Evolutionary conservation across 1,140 invertebrate genomes (phyloP).

Genomic region (Leptinotarsa defecta): DNA sequence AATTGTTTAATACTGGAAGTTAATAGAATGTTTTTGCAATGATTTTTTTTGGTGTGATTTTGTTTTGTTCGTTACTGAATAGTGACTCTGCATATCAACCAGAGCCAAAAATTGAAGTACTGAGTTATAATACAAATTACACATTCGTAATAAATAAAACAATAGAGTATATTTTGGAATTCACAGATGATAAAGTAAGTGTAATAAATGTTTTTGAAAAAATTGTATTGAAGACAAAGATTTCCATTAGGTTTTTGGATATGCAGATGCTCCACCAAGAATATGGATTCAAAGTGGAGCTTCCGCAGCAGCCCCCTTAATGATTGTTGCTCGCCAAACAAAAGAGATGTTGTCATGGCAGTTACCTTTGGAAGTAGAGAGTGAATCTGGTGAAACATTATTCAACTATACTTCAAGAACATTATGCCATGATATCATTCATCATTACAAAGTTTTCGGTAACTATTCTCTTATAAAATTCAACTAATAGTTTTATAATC

Average conservation of each 20-base stretch:
- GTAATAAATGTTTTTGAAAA: background rate
- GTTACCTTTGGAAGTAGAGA: slow-evolving; percentile 65
- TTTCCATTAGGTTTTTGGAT: slow-evolving; percentile 13
- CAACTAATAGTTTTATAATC: too few species aligned
- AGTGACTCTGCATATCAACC: background rate
- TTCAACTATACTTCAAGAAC: slow-evolving; percentile 67
- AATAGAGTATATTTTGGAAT: slow-evolving; percentile 40
- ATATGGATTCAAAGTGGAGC: slow-evolving; percentile 61
- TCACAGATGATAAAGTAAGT: slow-evolving; percentile 32
- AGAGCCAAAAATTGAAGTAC: background rate
- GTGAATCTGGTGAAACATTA: slow-evolving; percentile 56
- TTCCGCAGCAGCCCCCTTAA: slow-evolving; percentile 62
- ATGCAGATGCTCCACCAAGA: slow-evolving; percentile 54
- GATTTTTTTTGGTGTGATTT: background rate
- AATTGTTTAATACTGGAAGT: background rate
- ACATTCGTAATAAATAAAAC: slow-evolving; percentile 22
- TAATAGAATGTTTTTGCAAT: background rate
- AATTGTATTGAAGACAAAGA: background rate
- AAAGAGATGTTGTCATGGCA: slow-evolving; percentile 71
- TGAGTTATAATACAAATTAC: slow-evolving; percentile 13
- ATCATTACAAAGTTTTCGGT: slow-evolving; percentile 37
- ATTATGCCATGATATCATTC: slow-evolving; percentile 64
- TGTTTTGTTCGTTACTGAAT: background rate
- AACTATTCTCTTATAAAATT: background rate
- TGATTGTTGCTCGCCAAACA: slow-evolving; percentile 70